Evolutionary conservation across 1,140 invertebrate species (phyloP), one percentile per base, ranked within the genome.

Genomic region (Habropoda laboriosa): DNA sequence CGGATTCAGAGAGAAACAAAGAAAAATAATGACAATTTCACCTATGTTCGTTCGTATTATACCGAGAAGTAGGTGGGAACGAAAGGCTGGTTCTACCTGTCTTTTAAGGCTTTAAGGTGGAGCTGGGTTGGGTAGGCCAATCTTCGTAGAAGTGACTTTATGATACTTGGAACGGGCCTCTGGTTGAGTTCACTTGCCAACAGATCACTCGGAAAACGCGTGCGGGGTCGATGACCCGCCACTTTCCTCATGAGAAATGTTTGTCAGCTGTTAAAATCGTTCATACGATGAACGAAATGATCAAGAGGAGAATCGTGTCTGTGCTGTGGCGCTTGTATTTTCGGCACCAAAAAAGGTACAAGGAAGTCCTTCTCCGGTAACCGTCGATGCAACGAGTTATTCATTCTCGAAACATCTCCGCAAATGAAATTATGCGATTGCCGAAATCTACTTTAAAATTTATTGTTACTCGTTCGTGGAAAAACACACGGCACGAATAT

Each of bases 221-320:
- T 12, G n/a, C 16, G 51, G 13, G 85, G 83, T 82, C 80, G 45
- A 72, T 47, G 75, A 86, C 74, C 80, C 49, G 64, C 5, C 58
- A 74, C 71, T 60, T 82, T 64, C 83, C 63, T 75, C 57, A 80
- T 66, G 83, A 80, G 80, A 80, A 86, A 82, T 86, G 80, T 76
- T 72, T 86, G 81, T 79, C 85, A 86, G 85, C 85, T 86, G 85
- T 86, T 86, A 73, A 80, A 86, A 86, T 82, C 83, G 83, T 86
- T 86, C 76, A 86, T 86, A 82, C 85, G 64, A 13, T 13, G 74
- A 77, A 67, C 49, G 55, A 61, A 80, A 64, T 49, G 78, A 51
- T 47, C 51, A 67, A 55, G 51, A 60, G 32, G 27, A 40, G 27
- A 42, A 10, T 8, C 49, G 58, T 32, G 66, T 18, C 18, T 47